Percentiles rank a stretch among this genome's conserved stretches.
Evolutionary conservation across 2,888 invertebrate species (phyloP).

Genomic region (Drosophila pullipes): DNA sequence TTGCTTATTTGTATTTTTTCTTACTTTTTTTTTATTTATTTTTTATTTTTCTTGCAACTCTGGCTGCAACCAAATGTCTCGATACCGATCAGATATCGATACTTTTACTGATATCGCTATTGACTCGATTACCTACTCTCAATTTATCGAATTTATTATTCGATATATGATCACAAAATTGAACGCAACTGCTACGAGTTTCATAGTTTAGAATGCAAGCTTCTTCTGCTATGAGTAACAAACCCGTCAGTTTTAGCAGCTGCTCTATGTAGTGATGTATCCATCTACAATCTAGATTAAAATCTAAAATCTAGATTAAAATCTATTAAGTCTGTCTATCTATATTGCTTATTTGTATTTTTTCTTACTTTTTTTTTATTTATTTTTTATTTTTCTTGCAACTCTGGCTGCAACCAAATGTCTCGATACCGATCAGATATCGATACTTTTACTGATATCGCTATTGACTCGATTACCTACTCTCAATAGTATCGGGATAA

Average conservation of each 20-base stretch:
- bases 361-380: background rate
- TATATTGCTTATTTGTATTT: background rate
- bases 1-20: background rate
- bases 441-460: background rate
- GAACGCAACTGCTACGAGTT: background rate
- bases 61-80: too few species aligned
- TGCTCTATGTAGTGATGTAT: background rate
- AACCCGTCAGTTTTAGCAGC: background rate
- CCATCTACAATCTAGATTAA: background rate
- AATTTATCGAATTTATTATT: conserved; percentile 6
- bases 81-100: too few species aligned
- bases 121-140: too few species aligned
- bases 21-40: too few species aligned
- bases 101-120: too few species aligned
- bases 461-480: background rate
- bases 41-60: too few species aligned
- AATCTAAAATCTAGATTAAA: background rate
- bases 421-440: too few species aligned
- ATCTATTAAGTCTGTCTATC: background rate
- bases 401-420: too few species aligned
- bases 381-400: background rate
- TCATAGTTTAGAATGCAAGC: background rate
- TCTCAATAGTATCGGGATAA: background rate
- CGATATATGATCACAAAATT: background rate
- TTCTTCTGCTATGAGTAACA: background rate